These are phyloP conservation scores for Diachasma alloeum DNA, from an alignment of 1,140 invertebrate species.

Conservation along the genomic window DNA sequence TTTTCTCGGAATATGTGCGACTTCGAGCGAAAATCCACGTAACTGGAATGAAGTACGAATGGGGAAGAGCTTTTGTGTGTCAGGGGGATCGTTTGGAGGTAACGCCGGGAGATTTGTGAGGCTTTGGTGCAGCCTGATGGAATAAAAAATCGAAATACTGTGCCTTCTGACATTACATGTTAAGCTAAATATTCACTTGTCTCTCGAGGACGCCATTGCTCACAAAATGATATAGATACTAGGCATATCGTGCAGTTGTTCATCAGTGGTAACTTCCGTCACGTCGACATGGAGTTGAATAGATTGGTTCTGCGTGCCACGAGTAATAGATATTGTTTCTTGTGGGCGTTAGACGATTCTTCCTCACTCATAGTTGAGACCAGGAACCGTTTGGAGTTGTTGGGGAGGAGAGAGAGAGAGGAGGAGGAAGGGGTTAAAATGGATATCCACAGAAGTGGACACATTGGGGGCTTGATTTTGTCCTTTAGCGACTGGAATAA, in stretches of 20 bases:
- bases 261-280: slow-evolving; percentile 21
- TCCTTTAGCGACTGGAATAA: neutral
- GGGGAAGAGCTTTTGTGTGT: neutral
- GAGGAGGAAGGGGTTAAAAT: neutral
- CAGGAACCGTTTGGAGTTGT: neutral
- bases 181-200: neutral
- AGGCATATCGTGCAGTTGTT: slow-evolving; percentile 12
- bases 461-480: neutral
- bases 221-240: slow-evolving; percentile 1
- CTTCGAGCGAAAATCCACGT: neutral
- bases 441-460: neutral
- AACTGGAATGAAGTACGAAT: neutral
- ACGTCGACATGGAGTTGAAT: slow-evolving; percentile 11
- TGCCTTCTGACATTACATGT: neutral
- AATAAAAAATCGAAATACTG: neutral
- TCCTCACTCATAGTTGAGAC: neutral
- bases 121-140: neutral
- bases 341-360: slow-evolving; percentile 4
- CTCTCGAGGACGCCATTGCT: neutral
- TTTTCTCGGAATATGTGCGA: neutral
- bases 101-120: neutral
- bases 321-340: neutral
- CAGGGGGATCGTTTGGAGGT: neutral
- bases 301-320: slow-evolving; percentile 12
- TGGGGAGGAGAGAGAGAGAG: neutral